phyloP scores from a whole-genome alignment of 2,888 invertebrate species.

The Argyresthia goedartella region DNA sequence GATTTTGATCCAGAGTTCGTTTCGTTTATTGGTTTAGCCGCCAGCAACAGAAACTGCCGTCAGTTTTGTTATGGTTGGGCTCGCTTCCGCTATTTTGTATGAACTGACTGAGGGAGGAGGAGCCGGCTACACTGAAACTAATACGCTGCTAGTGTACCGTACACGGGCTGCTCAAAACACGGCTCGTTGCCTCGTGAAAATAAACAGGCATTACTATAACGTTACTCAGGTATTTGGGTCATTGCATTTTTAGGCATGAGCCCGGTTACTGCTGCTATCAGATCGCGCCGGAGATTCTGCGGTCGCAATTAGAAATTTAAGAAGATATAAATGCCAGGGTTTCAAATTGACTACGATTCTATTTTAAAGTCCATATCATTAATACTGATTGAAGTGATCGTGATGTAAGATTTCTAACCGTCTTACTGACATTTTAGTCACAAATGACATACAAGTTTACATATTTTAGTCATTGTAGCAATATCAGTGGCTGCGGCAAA shows the following conservation, averaged over 20 bases:
- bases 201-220: slow-evolving; percentile 36
- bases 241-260: slow-evolving; percentile 11
- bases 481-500: too few relatives aligned
- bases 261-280: background rate
- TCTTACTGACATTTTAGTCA: too few relatives aligned
- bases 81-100: slow-evolving; percentile 45
- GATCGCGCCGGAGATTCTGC: background rate
- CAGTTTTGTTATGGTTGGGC: slow-evolving; percentile 53
- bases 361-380: too few relatives aligned
- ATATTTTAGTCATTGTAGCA: too few relatives aligned
- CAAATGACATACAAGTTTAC: too few relatives aligned
- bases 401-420: too few relatives aligned
- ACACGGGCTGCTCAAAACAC: slow-evolving; percentile 17
- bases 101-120: slow-evolving; percentile 10
- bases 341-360: background rate
- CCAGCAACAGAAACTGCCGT: slow-evolving; percentile 48
- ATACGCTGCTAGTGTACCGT: slow-evolving; percentile 9
- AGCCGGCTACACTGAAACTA: slow-evolving; percentile 17
- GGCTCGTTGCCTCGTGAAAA: slow-evolving; percentile 42
- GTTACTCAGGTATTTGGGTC: slow-evolving; percentile 11
- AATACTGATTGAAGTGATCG: too few relatives aligned
- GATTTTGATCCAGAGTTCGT: slow-evolving; percentile 35
- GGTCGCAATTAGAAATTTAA: background rate
- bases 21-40: slow-evolving; percentile 54
- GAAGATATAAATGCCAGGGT: background rate